A percentile compares a stretch with the other conserved stretches of the same genome.
These are phyloP conservation scores for Diplazon laetatorius DNA, from an alignment of 2,888 invertebrate genomes.

Conservation along the genomic window DNA sequence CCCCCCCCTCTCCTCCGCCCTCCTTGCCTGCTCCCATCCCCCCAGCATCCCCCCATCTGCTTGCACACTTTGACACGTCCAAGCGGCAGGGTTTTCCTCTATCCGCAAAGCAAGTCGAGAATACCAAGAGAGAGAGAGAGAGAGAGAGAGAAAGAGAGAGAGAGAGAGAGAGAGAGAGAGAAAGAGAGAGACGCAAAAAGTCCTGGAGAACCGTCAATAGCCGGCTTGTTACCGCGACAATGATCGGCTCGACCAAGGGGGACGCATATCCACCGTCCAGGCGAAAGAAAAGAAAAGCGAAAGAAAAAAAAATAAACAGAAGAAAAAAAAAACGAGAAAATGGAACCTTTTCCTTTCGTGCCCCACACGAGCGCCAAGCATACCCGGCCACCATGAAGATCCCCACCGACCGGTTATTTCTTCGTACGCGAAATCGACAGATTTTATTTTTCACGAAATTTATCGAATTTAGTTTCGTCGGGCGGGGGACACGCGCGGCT, in stretches of 20 bases:
- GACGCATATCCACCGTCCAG: slow-evolving; percentile 74
- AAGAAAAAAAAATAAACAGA: too few relatives aligned
- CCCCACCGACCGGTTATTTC: slow-evolving; percentile 36
- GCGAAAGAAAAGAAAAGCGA: not conserved
- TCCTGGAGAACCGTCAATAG: slow-evolving; percentile 79
- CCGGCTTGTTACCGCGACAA: slow-evolving; percentile 81
- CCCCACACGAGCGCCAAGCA: too few relatives aligned
- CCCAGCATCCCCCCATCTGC: slow-evolving; percentile 60
- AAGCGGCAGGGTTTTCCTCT: slow-evolving; percentile 32
- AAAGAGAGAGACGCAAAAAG: slow-evolving; percentile 32
- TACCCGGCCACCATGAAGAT: not conserved
- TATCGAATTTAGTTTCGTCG: slow-evolving; percentile 51
- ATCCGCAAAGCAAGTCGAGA: too few relatives aligned
- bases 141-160: slow-evolving; percentile 1
- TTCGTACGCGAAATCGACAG: slow-evolving; percentile 54
- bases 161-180: slow-evolving; percentile 15
- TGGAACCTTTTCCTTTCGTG: slow-evolving; percentile 9
- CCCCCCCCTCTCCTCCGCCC: too few relatives aligned
- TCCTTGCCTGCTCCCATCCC: too few relatives aligned
- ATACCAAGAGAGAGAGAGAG: not conserved
- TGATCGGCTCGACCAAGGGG: slow-evolving; percentile 81
- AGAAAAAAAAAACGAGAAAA: too few relatives aligned
- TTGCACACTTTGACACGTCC: slow-evolving; percentile 64
- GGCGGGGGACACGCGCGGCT: too few relatives aligned
- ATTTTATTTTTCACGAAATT: slow-evolving; percentile 59